Evolutionary conservation across 1,140 invertebrate species (phyloP).

Genomic region (Lethocerus indicus): DNA sequence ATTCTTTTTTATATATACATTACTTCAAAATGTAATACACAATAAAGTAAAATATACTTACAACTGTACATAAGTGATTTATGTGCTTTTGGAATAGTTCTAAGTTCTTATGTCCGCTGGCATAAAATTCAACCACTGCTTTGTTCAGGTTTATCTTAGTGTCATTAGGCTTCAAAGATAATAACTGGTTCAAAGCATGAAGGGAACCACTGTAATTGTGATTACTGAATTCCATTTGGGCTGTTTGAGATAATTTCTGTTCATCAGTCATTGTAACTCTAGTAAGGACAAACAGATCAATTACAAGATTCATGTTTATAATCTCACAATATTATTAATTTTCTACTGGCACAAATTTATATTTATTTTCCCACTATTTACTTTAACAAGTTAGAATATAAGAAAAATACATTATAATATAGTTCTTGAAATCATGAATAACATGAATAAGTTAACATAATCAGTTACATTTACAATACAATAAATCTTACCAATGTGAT

Average conservation of each 20-base stretch:
- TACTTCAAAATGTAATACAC: not conserved
- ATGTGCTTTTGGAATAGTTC: slow-evolving; percentile 50
- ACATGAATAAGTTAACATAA: too few relatives aligned
- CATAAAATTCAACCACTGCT: slow-evolving; percentile 51
- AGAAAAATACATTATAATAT: too few relatives aligned
- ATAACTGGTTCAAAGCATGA: slow-evolving; percentile 38
- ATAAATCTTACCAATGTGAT: too few relatives aligned
- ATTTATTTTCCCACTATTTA: too few relatives aligned
- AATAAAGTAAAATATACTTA: slow-evolving; percentile 20
- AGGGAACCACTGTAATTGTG: slow-evolving; percentile 36
- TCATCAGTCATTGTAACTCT: slow-evolving; percentile 5
- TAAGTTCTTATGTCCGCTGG: slow-evolving; percentile 47
- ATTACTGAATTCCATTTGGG: slow-evolving; percentile 36
- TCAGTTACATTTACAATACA: too few relatives aligned
- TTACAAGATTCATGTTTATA: too few relatives aligned
- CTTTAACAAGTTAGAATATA: too few relatives aligned
- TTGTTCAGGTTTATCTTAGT: slow-evolving; percentile 56
- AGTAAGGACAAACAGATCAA: too few relatives aligned
- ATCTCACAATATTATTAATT: too few relatives aligned
- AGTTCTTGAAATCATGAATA: too few relatives aligned
- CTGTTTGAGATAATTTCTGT: slow-evolving; percentile 18
- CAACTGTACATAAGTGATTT: slow-evolving; percentile 38
- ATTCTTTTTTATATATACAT: slow-evolving; percentile 12
- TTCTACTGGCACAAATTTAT: too few relatives aligned
- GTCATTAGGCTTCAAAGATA: slow-evolving; percentile 36